These are phyloP conservation scores for Fabriciana adippe DNA, from an alignment of 2,888 invertebrate species.

Conservation along the genomic window DNA sequence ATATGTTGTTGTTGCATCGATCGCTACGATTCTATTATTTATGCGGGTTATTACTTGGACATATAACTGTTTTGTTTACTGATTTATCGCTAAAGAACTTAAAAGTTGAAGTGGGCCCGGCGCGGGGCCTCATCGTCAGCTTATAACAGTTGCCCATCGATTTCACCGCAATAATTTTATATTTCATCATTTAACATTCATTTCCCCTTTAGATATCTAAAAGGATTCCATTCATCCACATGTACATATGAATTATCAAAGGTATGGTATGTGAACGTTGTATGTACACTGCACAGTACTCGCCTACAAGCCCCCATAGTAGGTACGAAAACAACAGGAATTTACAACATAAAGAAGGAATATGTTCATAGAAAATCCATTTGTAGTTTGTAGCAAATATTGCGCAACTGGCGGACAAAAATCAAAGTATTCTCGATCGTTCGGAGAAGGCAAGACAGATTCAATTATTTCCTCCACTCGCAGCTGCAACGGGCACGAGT, in stretches of 20 bases:
- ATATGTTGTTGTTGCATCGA: too few relatives aligned
- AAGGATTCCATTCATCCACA: not conserved
- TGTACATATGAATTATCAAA: too few relatives aligned
- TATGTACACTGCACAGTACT: too few relatives aligned
- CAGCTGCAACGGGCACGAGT: slow-evolving; percentile 10
- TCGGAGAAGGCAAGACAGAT: not conserved
- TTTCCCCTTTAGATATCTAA: slow-evolving; percentile 9
- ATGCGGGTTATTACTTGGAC: too few relatives aligned
- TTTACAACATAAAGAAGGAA: not conserved
- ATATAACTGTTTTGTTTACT: too few relatives aligned
- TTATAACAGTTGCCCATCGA: slow-evolving; percentile 25
- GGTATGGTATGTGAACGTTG: too few relatives aligned
- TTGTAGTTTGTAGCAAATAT: not conserved
- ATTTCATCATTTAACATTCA: slow-evolving; percentile 14
- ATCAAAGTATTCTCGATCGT: not conserved
- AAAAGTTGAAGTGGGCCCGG: not conserved
- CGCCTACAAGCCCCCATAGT: not conserved
- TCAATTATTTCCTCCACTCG: not conserved
- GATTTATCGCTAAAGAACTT: not conserved
- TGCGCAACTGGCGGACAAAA: not conserved
- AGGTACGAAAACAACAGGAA: not conserved
- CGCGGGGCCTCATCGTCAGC: slow-evolving; percentile 5
- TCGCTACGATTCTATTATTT: not conserved
- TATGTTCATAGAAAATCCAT: not conserved
- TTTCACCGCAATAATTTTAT: slow-evolving; percentile 2